Base-by-base conservation (phyloP, 2,113 vertebrate species). In the Mesembrinibis cayennensis region DNA sequence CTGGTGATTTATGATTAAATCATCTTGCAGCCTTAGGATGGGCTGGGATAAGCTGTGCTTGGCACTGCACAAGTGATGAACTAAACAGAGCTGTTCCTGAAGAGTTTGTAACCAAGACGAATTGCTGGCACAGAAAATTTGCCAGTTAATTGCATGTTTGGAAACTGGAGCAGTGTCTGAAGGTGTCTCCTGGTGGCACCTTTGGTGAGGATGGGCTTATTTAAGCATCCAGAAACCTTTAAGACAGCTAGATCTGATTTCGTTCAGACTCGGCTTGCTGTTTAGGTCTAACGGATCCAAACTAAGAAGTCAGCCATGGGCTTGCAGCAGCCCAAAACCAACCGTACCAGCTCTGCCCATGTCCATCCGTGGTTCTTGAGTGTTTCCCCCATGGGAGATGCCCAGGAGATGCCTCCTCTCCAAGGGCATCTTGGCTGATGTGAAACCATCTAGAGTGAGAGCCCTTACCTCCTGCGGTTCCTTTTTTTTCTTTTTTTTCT, bases 311-410 rank as follows among this genome's bases (percentile, higher is more conserved):
- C 53, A 71, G 26, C 8, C 0, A 0, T 11, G 25, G 32, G 22
- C 22, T 67, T 42, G 16, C 30, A 40, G 38, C 29, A 78, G 47
- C 38, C 19, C 66, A 21, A 9, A 34, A 10, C 1, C 67, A 69
- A 11, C 23, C 0, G 1, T 0, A 0, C 34, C 11, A 18, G 15
- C 47, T 44, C 40, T 86, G 29, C 53, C 34, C 6, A 2, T 10
- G 15, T 16, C n/a, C 7, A 1, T 36, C 1, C 0, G 38, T 65
- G 55, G 69, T 12, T n/a, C 44, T 55, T 22, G 44, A 47, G 45
- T 16, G 10, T 92, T 49, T 61, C 16, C 49, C 21, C 22, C 16
- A 7, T 1, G 3, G 36, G 20, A 42, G 59, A 7, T 27, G 14
- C 47, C 22, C 14, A 30, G 49, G 62, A 58, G 55, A 13, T 52